Evolutionary conservation across 2,888 invertebrate species (phyloP), one percentile per base, ranked within the genome.

Genomic region (Cataglyphis altisquamis): DNA sequence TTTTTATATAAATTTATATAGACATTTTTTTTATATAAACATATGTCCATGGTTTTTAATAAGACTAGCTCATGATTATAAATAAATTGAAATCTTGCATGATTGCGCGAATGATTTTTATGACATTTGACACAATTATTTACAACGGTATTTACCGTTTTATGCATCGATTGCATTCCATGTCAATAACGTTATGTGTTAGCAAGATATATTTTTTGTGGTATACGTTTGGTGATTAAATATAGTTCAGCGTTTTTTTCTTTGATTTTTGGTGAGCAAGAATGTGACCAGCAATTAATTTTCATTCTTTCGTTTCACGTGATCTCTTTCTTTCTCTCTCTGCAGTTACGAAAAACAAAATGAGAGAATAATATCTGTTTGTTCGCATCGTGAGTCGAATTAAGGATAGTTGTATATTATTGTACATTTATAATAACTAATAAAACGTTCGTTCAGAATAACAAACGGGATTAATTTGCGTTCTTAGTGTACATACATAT

Each of bases 371-470:
- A 72, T 8, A 18, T 66, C 52, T 39, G 1, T 77, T 32, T 68
- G 15, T 68, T n/a, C 66, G 12, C 12, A 41, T 60, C 8, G 3
- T 60, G 25, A 68, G n/a, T 55, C 41, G 45, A 15, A 81, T 41
- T 62, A 63, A 63, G 62, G 39, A 62, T 84, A 55, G 60, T 66
- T 88, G 84, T 88, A 87, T 67, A 88, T 84, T 84, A 80, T 87
- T 88, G 70, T 82, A 84, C 70, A 78, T 90, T 89, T 90, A 82
- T 89, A 90, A 88, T 85, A 84, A 75, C 62, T 88, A 89, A 88
- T 86, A 88, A 87, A 78, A 77, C 82, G 60, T 84, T 89, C 75
- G 55, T 83, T 90, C 78, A 84, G 74, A 84, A 84, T 78, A 67
- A 70, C 12, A 29, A 15, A 12, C 21, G 4, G 1, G 55, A 25